phyloP scores from a whole-genome alignment of 1,140 invertebrate species.

The Drosophila albomicans region DNA sequence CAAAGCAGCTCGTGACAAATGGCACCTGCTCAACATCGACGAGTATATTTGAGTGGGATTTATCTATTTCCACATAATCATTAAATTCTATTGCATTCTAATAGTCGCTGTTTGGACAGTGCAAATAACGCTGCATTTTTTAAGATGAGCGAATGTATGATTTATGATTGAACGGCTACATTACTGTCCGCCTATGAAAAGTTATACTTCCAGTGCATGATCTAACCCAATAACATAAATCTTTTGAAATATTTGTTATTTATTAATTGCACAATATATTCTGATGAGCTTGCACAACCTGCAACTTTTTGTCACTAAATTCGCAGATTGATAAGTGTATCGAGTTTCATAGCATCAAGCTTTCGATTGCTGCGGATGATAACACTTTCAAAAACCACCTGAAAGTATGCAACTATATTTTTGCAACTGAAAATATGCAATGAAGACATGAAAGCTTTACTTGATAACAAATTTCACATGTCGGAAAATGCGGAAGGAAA shows the following conservation, averaged over 20 bases:
- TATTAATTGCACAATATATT: background rate
- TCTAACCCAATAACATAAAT: conserved; percentile 2
- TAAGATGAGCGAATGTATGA: background rate
- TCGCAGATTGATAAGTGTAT: background rate
- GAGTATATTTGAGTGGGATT: background rate
- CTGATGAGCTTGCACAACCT: background rate
- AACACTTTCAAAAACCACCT: background rate
- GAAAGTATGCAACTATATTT: conserved; percentile 40
- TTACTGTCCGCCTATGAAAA: background rate
- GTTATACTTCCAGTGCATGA: background rate
- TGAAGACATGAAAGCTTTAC: background rate
- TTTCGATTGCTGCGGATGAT: background rate
- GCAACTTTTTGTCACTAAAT: background rate
- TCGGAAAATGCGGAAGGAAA: background rate
- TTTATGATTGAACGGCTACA: background rate
- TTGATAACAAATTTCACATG: background rate
- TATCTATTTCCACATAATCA: conserved; percentile 23
- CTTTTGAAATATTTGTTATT: background rate
- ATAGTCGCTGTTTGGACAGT: background rate
- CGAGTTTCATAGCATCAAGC: background rate
- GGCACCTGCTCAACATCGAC: conserved; percentile 15
- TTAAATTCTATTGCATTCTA: conserved; percentile 14
- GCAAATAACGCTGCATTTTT: background rate
- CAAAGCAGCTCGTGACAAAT: conserved; percentile 7
- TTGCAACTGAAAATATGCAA: background rate